phyloP scores from a whole-genome alignment of 1,140 invertebrate species.

The Drosophila ambigua region DNA sequence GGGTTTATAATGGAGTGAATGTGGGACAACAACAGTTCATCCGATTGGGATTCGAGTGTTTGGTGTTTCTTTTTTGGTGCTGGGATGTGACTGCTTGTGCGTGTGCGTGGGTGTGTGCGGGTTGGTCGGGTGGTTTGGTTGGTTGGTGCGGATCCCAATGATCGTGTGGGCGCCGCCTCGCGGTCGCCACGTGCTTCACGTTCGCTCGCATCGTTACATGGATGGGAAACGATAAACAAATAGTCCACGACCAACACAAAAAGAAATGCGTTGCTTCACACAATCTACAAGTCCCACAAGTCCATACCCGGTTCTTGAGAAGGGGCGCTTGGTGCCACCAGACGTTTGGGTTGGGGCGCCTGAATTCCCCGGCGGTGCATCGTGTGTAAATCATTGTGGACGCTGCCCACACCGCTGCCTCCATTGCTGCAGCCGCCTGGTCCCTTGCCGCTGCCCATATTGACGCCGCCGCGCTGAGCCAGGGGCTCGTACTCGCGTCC shows the following conservation, averaged over 20 bases:
- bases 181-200: constrained; percentile 47
- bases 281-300: constrained; percentile 8
- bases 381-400: constrained; percentile 78
- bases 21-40: constrained; percentile 32
- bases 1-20: constrained; percentile 15
- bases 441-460: constrained; percentile 85
- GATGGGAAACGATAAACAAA: constrained; percentile 30
- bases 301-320: constrained; percentile 32
- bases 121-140: constrained; percentile 9
- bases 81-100: constrained; percentile 22
- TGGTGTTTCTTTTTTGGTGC: constrained; percentile 10
- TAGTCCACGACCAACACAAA: constrained; percentile 26
- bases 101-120: constrained; percentile 23
- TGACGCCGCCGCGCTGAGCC: constrained; percentile 91
- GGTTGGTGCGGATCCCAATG: constrained; percentile 21
- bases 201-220: constrained; percentile 31
- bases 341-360: constrained; percentile 50
- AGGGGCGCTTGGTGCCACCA: constrained; percentile 36
- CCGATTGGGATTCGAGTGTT: constrained; percentile 11
- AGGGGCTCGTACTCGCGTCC: constrained; percentile 96
- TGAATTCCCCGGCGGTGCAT: constrained; percentile 84
- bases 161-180: not conserved
- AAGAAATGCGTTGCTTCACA: constrained; percentile 6
- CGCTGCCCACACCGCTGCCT: constrained; percentile 69
- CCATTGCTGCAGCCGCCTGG: constrained; percentile 56